Conservation (phyloP, 2,113 vertebrate genomes). For the Dendropsophus ebraccatus region DNA sequence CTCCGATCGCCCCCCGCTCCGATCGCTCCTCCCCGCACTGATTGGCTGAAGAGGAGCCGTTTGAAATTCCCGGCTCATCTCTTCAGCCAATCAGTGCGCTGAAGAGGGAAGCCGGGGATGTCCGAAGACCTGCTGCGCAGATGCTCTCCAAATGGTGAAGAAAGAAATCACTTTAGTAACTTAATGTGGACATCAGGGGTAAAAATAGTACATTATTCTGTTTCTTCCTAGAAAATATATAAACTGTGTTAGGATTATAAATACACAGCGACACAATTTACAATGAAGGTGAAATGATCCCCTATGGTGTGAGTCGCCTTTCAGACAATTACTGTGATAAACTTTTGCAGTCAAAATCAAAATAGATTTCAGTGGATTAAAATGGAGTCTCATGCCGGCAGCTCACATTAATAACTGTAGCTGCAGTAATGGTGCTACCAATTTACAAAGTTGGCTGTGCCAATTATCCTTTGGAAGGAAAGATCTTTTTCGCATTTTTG, state of each 20-base stretch:
- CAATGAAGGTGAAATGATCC: neutral
- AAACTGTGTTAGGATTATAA: neutral
- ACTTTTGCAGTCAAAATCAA: conserved; percentile 10
- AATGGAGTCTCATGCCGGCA: conserved; percentile 25
- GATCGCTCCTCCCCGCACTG: no score
- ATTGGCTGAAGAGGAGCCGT: no score
- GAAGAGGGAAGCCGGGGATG: no score
- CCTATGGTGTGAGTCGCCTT: neutral
- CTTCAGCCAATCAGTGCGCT: no score
- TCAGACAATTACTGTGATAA: neutral
- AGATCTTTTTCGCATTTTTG: conserved; percentile 12
- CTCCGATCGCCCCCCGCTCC: no score
- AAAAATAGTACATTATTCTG: neutral
- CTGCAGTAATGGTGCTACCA: neutral
- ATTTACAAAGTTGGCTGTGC: conserved; percentile 2
- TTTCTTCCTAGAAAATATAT: neutral
- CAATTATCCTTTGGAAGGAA: neutral
- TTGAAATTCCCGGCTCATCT: no score
- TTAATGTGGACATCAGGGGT: neutral
- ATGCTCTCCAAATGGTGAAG: neutral
- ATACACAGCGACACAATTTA: neutral
- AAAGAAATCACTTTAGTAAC: neutral
- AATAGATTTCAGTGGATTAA: conserved; percentile 30
- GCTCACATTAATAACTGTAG: conserved; percentile 9
- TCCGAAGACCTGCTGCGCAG: no score